Evolutionary conservation across 2,888 invertebrate species (phyloP), one percentile per base, ranked within the genome.

Genomic region (Mesopsocus fuscifrons): DNA sequence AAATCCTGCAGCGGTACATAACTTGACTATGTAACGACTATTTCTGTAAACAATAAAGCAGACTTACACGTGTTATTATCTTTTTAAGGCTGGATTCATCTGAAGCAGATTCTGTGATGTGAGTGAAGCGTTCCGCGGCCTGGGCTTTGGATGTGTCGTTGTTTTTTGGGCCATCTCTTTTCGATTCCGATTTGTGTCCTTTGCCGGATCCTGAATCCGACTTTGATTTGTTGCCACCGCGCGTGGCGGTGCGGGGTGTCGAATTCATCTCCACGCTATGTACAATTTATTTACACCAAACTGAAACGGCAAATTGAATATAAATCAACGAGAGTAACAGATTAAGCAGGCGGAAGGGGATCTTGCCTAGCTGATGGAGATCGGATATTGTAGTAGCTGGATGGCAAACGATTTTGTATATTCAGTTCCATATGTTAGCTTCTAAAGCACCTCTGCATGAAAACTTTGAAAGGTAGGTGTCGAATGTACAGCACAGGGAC

Each of bases 211-310:
- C 43, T 46, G 46, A 44, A 43, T 50, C 49, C 45, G 45, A 43
- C 47, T 52, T 52, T 38, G 47, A 42, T 46, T 50, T 50, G 48
- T 53, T 69, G 62, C 73, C 74, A 68, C 74, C 72, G 60, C 72
- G 63, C 47, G 60, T 68, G 70, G 73, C 69, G 72, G 74, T 69
- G 64, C 72, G 72, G 65, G 67, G 70, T 60, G 69, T 71, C 67
- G 73, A 69, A 69, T 74, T 74, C 74, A 74, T 75, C 62, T 68
- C 74, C 31, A 46, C 49, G 45, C 69, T 78, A 78, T 78, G 67
- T 78, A 78, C 77, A 79, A 71, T 70, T 71, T 79, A 79, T 79
- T 71, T 79, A 79, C 78, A 78, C 66, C 63, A 68, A 72, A 71
- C 60, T 68, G 71, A 63, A 69, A 71, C 62, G 57, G 52, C 52